phyloP scores from a whole-genome alignment of 2,113 vertebrate genomes.

The Gobio gobio region DNA sequence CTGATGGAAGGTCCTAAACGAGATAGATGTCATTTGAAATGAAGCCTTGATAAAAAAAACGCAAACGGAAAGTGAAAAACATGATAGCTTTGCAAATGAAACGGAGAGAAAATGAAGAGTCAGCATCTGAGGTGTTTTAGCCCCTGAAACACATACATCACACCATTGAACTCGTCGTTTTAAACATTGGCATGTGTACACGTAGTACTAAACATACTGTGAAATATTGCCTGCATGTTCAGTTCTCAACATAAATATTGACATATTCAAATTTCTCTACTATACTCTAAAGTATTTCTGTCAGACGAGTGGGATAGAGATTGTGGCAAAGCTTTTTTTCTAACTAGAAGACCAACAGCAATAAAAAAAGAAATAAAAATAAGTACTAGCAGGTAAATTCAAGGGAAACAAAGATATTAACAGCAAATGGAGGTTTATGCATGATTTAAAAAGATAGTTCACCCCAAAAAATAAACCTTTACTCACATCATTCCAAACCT shows the following conservation, averaged over 20 bases:
- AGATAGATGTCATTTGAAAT: slow-evolving; percentile 33
- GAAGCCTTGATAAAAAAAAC: slow-evolving; percentile 29
- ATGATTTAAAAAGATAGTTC: background rate
- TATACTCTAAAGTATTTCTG: slow-evolving; percentile 22
- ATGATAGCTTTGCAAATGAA: slow-evolving; percentile 12
- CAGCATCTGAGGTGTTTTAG: slow-evolving; percentile 17
- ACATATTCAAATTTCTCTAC: background rate
- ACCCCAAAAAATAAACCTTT: background rate
- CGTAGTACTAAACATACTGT: background rate
- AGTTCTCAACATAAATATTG: slow-evolving; percentile 28
- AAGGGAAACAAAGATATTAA: background rate
- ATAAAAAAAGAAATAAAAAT: background rate
- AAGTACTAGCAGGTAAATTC: background rate
- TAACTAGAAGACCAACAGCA: background rate
- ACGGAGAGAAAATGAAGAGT: slow-evolving; percentile 35
- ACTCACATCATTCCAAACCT: background rate
- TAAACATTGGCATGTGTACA: background rate
- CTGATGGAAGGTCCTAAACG: slow-evolving; percentile 28
- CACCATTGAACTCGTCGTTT: background rate
- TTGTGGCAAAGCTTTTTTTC: background rate
- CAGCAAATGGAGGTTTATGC: background rate
- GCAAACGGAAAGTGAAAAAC: slow-evolving; percentile 7
- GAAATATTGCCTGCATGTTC: slow-evolving; percentile 2
- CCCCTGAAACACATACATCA: slow-evolving; percentile 4
- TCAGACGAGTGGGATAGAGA: background rate